These are phyloP conservation scores for Andrena marginata DNA, from an alignment of 2,888 invertebrate species.

Conservation along the genomic window DNA sequence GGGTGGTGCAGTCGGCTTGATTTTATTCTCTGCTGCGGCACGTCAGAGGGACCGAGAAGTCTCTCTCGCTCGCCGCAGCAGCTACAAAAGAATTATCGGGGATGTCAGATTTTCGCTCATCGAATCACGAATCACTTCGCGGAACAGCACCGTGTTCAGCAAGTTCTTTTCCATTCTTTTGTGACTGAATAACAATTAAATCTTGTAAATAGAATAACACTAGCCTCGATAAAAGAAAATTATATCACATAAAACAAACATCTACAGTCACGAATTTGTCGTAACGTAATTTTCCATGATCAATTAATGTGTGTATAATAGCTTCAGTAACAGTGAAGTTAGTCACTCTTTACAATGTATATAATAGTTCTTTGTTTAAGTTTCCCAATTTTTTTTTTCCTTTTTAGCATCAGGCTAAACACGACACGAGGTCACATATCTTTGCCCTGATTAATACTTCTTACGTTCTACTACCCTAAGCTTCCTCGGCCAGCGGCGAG, in stretches of 20 bases:
- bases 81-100: too few species aligned
- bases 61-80: too few species aligned
- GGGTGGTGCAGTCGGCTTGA: too few species aligned
- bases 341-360: constrained; percentile 39
- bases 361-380: constrained; percentile 30
- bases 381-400: constrained; percentile 36
- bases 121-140: too few species aligned
- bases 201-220: constrained; percentile 64
- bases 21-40: too few species aligned
- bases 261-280: constrained; percentile 45
- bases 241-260: constrained; percentile 65
- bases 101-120: too few species aligned
- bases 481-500: constrained; percentile 34
- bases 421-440: constrained; percentile 42
- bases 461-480: constrained; percentile 35
- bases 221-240: constrained; percentile 67
- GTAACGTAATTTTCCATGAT: constrained; percentile 27
- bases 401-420: constrained; percentile 45
- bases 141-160: constrained; percentile 38
- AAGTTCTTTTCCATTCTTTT: constrained; percentile 65
- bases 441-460: constrained; percentile 45
- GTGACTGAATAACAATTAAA: constrained; percentile 63
- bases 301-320: constrained; percentile 41
- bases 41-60: too few species aligned
- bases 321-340: constrained; percentile 39